phyloP scores from a whole-genome alignment of 2,113 vertebrate species.

The Meriones unguiculatus region DNA sequence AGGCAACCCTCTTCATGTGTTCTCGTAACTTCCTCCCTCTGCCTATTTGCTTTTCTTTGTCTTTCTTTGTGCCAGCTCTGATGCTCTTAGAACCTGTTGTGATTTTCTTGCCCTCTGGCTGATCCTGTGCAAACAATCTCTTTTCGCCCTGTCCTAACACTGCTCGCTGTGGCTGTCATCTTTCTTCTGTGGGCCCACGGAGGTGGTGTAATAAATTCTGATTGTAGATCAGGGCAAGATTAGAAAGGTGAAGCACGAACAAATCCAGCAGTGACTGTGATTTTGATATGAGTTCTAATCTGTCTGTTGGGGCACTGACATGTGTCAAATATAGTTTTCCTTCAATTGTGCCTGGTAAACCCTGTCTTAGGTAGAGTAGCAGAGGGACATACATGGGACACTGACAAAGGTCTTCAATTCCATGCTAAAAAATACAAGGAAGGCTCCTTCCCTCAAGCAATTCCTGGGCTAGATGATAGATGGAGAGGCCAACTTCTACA shows the following conservation, averaged over 20 bases:
- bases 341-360: background rate
- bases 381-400: background rate
- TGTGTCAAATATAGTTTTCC: background rate
- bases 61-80: background rate
- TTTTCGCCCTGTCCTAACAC: background rate
- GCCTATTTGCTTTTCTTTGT: background rate
- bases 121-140: background rate
- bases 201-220: background rate
- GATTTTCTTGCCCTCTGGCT: background rate
- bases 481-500: background rate
- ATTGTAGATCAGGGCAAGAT: background rate
- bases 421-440: background rate
- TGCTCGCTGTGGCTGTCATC: background rate
- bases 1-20: background rate
- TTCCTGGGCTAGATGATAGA: background rate
- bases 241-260: background rate
- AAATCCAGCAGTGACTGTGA: background rate
- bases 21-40: background rate
- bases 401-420: background rate
- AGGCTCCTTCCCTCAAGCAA: background rate
- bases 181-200: background rate
- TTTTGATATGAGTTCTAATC: background rate
- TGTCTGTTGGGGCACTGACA: background rate
- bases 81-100: background rate
- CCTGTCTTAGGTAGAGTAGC: background rate